phyloP scores from a whole-genome alignment of 2,888 invertebrate species.

The Spodoptera littoralis region DNA sequence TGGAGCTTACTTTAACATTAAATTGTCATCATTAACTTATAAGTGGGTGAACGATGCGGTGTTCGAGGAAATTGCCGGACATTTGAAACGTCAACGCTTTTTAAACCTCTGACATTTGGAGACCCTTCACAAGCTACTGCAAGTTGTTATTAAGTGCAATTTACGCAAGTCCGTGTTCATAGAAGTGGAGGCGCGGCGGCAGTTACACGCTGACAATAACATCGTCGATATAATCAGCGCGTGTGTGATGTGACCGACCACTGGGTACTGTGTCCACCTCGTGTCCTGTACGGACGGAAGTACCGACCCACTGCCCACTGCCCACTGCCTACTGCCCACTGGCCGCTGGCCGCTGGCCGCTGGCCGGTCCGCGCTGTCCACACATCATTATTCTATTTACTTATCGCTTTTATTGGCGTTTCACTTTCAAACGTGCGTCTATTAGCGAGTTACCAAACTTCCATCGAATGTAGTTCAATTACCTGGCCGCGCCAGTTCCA shows the following conservation, averaged over 20 bases:
- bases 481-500: slow-evolving; percentile 31
- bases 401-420: slow-evolving; percentile 21
- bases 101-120: slow-evolving; percentile 40
- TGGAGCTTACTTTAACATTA: too few relatives aligned
- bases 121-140: slow-evolving; percentile 1
- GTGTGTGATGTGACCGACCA: background rate
- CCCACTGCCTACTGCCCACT: too few relatives aligned
- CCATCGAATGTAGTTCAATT: slow-evolving; percentile 44
- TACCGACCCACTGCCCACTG: slow-evolving; percentile 6
- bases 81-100: slow-evolving; percentile 37
- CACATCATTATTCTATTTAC: slow-evolving; percentile 31
- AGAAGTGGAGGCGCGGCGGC: slow-evolving; percentile 9
- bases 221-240: slow-evolving; percentile 6
- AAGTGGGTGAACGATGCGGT: slow-evolving; percentile 6
- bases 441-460: slow-evolving; percentile 25
- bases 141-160: slow-evolving; percentile 39
- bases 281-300: slow-evolving; percentile 15
- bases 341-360: too few relatives aligned
- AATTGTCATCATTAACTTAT: too few relatives aligned
- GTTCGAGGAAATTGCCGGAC: slow-evolving; percentile 22
- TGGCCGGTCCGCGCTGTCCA: slow-evolving; percentile 3
- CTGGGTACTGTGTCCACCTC: too few relatives aligned
- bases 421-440: slow-evolving; percentile 38
- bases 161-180: slow-evolving; percentile 15
- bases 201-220: slow-evolving; percentile 25